phyloP scores from a whole-genome alignment of 1,140 invertebrate species.

The Goniozus legneri region DNA sequence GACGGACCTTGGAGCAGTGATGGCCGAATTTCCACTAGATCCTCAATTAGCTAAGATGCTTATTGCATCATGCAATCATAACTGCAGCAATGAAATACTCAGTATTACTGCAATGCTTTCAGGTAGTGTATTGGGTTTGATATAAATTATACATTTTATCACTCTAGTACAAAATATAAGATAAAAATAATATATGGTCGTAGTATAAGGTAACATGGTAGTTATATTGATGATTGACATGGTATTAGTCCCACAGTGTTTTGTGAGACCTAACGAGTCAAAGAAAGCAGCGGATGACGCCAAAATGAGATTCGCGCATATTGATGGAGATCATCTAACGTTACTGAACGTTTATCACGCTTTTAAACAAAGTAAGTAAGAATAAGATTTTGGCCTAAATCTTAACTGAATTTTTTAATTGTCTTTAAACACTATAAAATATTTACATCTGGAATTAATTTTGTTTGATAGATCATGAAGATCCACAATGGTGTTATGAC shows the following conservation, averaged over 20 bases:
- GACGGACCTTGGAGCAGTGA: slow-evolving; percentile 94
- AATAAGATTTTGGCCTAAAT: too few species aligned
- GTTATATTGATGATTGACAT: slow-evolving; percentile 54
- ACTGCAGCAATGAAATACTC: slow-evolving; percentile 98
- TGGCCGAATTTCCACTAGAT: slow-evolving; percentile 99
- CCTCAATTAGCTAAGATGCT: slow-evolving; percentile 99
- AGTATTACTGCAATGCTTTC: slow-evolving; percentile 99
- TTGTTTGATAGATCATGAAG: slow-evolving; percentile 65
- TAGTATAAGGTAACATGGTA: slow-evolving; percentile 38
- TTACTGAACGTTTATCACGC: slow-evolving; percentile 95
- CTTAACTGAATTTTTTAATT: not conserved
- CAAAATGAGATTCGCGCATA: slow-evolving; percentile 99
- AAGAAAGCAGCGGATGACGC: slow-evolving; percentile 98
- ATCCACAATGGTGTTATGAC: slow-evolving; percentile 98
- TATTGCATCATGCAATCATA: slow-evolving; percentile 94
- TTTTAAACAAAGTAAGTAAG: slow-evolving; percentile 98
- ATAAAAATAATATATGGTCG: too few species aligned
- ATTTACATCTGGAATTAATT: not conserved
- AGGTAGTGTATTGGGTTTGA: slow-evolving; percentile 63
- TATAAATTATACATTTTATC: not conserved
- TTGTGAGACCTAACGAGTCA: slow-evolving; percentile 97
- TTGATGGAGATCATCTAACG: slow-evolving; percentile 97
- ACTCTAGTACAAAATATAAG: too few species aligned
- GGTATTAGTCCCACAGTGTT: slow-evolving; percentile 95
- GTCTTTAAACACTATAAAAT: slow-evolving; percentile 3